Percentiles rank a stretch among this genome's conserved stretches.
Conservation (phyloP, 2,113 vertebrate species). For the Anas platyrhynchos region DNA sequence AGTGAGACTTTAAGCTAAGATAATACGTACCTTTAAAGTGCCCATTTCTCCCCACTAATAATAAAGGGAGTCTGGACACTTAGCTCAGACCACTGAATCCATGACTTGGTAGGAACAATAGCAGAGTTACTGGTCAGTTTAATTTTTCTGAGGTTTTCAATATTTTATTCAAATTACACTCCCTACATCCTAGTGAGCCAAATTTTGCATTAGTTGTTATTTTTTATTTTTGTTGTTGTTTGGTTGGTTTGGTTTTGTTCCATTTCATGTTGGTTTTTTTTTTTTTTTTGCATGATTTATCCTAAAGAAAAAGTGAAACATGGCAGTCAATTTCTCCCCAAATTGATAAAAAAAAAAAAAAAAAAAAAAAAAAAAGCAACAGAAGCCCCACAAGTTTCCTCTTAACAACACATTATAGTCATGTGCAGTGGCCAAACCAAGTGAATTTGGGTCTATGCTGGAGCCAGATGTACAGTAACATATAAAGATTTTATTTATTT, state of each 20-base stretch:
- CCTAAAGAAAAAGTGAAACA: not conserved
- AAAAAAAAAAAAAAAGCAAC: not conserved
- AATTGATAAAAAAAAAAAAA: not conserved
- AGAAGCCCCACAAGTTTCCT: not conserved
- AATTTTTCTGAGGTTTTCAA: not conserved
- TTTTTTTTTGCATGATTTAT: not conserved
- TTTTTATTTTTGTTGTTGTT: fast-evolving
- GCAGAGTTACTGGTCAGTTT: not conserved
- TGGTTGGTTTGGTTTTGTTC: not conserved
- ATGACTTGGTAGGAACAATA: not conserved
- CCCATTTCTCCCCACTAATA: not conserved
- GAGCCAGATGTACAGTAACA: not conserved
- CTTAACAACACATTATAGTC: not conserved
- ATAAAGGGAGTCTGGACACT: not conserved
- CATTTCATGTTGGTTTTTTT: not conserved
- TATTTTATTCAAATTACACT: not conserved
- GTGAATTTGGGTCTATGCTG: not conserved
- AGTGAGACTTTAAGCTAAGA: not conserved
- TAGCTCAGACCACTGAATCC: not conserved
- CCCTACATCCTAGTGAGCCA: not conserved
- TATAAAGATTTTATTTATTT: not conserved
- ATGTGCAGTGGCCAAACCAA: not conserved
- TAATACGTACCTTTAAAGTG: not conserved
- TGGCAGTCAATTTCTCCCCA: not conserved
- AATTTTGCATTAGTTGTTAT: not conserved